Percentiles rank a stretch among this genome's conserved stretches.
Conservation (phyloP, 2,888 invertebrate genomes). For the Eupithecia subfuscata region DNA sequence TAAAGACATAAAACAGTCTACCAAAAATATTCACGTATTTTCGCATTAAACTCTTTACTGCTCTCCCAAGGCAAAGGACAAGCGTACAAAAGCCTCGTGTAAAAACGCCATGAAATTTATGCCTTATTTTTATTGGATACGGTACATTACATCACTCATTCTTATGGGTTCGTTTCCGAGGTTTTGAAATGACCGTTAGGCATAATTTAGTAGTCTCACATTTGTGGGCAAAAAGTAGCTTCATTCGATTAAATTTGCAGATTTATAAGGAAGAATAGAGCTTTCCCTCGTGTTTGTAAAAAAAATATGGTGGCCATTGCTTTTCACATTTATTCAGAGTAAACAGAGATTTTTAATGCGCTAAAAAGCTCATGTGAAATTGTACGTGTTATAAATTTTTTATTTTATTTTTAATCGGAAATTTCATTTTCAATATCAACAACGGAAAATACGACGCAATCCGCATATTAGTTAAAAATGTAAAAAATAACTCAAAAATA, state of each 20-base stretch:
- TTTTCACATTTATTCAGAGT: background rate
- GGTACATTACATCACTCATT: slow-evolving; percentile 40
- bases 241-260: background rate
- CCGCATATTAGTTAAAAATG: background rate
- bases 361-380: background rate
- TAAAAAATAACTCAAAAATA: no score
- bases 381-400: background rate
- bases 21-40: slow-evolving; percentile 15
- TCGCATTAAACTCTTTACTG: slow-evolving; percentile 25
- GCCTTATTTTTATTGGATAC: slow-evolving; percentile 42
- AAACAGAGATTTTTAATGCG: background rate
- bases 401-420: background rate
- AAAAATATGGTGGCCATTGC: background rate
- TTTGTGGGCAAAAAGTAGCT: background rate
- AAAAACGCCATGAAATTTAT: slow-evolving; percentile 44
- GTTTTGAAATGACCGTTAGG: background rate
- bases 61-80: slow-evolving; percentile 35
- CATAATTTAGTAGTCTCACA: background rate
- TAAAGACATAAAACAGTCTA: slow-evolving; percentile 8
- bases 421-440: background rate
- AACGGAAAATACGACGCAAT: background rate
- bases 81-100: slow-evolving; percentile 41
- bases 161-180: slow-evolving; percentile 22
- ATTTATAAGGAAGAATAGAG: background rate
- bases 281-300: background rate